Base-by-base conservation (phyloP, 1,140 invertebrate species). In the Lethrus apterus region DNA sequence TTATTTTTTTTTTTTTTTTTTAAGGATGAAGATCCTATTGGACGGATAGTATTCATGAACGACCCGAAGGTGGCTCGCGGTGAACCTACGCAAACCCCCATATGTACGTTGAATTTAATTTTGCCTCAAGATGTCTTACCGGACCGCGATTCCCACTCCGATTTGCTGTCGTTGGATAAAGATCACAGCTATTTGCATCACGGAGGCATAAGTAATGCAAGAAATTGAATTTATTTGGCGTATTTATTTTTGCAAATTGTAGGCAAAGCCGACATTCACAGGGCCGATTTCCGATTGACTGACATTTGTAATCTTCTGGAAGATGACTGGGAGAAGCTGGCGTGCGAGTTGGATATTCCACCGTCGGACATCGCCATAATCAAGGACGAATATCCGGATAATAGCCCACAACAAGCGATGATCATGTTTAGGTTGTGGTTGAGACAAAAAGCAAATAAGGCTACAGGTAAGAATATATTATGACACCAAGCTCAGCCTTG, bases 31-130 rank as follows among this genome's bases (percentile, higher is more conserved):
- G 86, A 86, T 48, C 77, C 88, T 1, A 74, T 84, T 9, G 93
- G 91, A 8, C 74, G 92, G 40, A 82, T 98, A 43, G 87, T 93
- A 55, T 95, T 98, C 64, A 95, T 96, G 91, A 84, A 83, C 56
- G 92, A 96, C 66, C 86, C 90, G 1, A 93, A 90, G 71, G 83
- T 85, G 45, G 73, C 78, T 4, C 77, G 89, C 55, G 86, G 89
- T 24, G 86, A 92, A 58, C 80, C 85, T 23, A 78, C 84, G 13
- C 89, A 91, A 64, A 83, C 78, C 4, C 92, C 93, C 3, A 83
- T 93, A 35, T 95, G 93, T 67, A 94, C 90, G 36, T 70, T 97
- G 23, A 93, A 94, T 64, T 84, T 96, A 50, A 72, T 82, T 29
- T 71, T 96, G 48, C 92, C 92, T 1, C 82, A 82, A 43, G 75